Conservation (phyloP, 2,888 invertebrate species). For the Phyllotreta cruciferae region DNA sequence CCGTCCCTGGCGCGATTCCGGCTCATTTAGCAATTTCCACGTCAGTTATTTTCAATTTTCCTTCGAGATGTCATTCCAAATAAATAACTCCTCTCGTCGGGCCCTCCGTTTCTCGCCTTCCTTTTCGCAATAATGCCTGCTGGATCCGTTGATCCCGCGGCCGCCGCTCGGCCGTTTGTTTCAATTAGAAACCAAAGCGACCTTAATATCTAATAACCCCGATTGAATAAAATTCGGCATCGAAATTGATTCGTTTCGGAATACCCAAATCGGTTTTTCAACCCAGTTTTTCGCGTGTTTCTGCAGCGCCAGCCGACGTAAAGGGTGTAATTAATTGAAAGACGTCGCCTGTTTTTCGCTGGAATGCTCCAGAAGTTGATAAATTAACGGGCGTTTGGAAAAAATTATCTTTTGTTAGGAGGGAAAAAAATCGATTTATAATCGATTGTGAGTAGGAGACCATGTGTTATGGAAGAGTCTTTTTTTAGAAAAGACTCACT, state of each 20-base stretch:
- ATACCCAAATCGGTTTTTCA: too few species aligned
- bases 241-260: too few species aligned
- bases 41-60: constrained; percentile 36
- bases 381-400: constrained; percentile 19
- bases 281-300: too few species aligned
- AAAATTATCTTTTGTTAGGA: background rate
- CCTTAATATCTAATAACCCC: too few species aligned
- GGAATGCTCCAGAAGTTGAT: constrained; percentile 25
- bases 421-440: too few species aligned
- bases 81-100: constrained; percentile 31
- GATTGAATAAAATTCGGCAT: too few species aligned
- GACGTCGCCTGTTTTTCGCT: constrained; percentile 20
- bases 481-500: too few species aligned
- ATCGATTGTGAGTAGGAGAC: too few species aligned
- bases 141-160: constrained; percentile 18
- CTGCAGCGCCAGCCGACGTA: background rate
- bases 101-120: constrained; percentile 11
- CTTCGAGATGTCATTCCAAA: constrained; percentile 31
- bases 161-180: constrained; percentile 11
- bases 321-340: constrained; percentile 26
- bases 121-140: constrained; percentile 15
- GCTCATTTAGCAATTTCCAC: constrained; percentile 30
- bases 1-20: constrained; percentile 14
- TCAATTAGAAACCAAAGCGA: constrained; percentile 6
- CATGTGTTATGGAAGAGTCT: too few species aligned